A percentile compares a stretch with the other conserved stretches of the same genome.
These are phyloP conservation scores for Equus quagga DNA, from an alignment of 2,113 vertebrate species.

Conservation along the genomic window DNA sequence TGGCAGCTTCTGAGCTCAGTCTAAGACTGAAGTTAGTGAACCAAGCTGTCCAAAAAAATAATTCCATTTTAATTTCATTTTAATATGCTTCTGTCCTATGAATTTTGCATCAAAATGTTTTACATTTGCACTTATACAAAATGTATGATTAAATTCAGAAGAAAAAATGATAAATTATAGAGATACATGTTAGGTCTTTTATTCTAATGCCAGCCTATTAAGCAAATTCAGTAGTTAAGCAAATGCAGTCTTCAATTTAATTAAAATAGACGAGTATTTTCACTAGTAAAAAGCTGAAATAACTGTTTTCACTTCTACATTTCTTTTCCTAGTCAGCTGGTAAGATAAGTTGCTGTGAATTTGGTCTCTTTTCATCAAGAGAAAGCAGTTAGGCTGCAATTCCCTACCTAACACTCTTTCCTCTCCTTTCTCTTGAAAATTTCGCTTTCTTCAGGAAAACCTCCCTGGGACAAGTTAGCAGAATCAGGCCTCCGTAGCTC, in stretches of 20 bases:
- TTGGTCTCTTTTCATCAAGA: constrained; percentile 21
- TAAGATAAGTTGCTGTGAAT: background rate
- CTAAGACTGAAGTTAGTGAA: background rate
- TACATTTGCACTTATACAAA: constrained; percentile 59
- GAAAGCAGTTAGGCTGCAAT: background rate
- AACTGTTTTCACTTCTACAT: background rate
- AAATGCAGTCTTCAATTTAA: constrained; percentile 56
- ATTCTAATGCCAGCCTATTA: constrained; percentile 31
- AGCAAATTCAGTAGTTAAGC: constrained; percentile 5
- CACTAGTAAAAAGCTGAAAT: constrained; percentile 43
- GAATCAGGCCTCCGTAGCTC: background rate
- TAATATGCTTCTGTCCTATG: constrained; percentile 24
- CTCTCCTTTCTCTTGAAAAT: background rate
- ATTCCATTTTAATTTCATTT: constrained; percentile 68
- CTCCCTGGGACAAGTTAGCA: background rate
- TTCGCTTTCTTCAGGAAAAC: background rate
- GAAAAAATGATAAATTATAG: constrained; percentile 57
- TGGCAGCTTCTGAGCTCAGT: constrained; percentile 16
- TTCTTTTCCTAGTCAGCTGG: background rate
- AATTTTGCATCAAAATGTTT: constrained; percentile 59
- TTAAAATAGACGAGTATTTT: constrained; percentile 55
- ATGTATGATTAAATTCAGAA: constrained; percentile 64
- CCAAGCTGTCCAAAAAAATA: constrained; percentile 53
- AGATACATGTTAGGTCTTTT: constrained; percentile 30
- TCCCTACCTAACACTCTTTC: background rate